Evolutionary conservation across 2,888 invertebrate species (phyloP).

Genomic region (Orthosia gothica): DNA sequence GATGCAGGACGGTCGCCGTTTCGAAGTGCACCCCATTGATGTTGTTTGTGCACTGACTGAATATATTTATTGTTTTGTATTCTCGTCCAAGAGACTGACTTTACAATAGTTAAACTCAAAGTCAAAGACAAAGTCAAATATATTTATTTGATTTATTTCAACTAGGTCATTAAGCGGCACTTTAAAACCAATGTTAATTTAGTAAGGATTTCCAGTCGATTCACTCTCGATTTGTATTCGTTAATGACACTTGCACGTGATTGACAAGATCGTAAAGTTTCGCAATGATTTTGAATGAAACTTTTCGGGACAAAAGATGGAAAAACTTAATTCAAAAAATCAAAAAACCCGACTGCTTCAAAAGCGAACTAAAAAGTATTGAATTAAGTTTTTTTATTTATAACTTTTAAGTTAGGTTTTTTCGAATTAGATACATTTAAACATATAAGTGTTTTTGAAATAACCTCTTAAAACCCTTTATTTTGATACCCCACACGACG

Average conservation of each 20-base stretch:
- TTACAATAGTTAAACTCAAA: conserved; percentile 22
- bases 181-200: conserved; percentile 21
- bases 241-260: conserved; percentile 15
- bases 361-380: no score
- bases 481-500: no score
- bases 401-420: no score
- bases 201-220: conserved; percentile 15
- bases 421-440: no score
- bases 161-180: no score
- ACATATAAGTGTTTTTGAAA: no score
- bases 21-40: conserved; percentile 9
- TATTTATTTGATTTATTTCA: no score
- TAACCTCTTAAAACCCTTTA: no score
- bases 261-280: conserved; percentile 17
- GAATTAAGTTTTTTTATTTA: no score
- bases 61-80: conserved; percentile 9
- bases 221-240: conserved; percentile 5
- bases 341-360: no score
- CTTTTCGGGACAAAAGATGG: conserved; percentile 12
- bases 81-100: background rate
- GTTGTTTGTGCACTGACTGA: conserved; percentile 6
- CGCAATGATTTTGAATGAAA: conserved; percentile 14
- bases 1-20: conserved; percentile 82
- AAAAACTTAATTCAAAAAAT: no score
- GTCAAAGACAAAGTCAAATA: no score